phyloP scores from a whole-genome alignment of 2,113 vertebrate species.

The Lucifuga dentata region DNA sequence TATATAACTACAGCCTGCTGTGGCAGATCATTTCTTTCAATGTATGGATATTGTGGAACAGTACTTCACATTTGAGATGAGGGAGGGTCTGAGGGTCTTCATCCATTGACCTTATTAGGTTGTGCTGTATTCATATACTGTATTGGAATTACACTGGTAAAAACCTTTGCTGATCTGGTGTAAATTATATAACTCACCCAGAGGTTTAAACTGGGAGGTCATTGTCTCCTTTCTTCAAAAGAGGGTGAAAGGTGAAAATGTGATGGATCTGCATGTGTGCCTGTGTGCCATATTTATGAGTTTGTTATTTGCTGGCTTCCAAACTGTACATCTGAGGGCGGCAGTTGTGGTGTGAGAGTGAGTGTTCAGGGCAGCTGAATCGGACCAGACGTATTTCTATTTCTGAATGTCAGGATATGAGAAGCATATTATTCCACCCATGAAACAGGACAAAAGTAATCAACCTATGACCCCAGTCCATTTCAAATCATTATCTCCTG shows the following conservation, averaged over 20 bases:
- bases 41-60: conserved; percentile 37
- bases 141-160: conserved; percentile 19
- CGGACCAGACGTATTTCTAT: conserved; percentile 38
- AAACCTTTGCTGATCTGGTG: conserved; percentile 40
- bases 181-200: conserved; percentile 41
- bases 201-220: conserved; percentile 15
- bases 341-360: conserved; percentile 20
- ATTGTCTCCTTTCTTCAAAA: background rate
- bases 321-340: conserved; percentile 1
- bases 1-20: background rate
- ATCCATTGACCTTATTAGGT: conserved; percentile 31
- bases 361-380: conserved; percentile 13
- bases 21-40: background rate
- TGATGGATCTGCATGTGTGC: background rate
- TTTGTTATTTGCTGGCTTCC: conserved; percentile 21
- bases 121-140: conserved; percentile 13
- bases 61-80: conserved; percentile 37
- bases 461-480: conserved; percentile 59
- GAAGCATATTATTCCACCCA: conserved; percentile 39
- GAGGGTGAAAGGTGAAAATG: background rate
- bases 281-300: background rate
- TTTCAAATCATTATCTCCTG: conserved; percentile 66
- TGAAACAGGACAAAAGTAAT: conserved; percentile 43
- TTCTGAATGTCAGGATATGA: conserved; percentile 46
- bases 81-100: conserved; percentile 47